Evolutionary conservation across 2,113 vertebrate genomes (phyloP).

Genomic region (Dasyprocta punctata): DNA sequence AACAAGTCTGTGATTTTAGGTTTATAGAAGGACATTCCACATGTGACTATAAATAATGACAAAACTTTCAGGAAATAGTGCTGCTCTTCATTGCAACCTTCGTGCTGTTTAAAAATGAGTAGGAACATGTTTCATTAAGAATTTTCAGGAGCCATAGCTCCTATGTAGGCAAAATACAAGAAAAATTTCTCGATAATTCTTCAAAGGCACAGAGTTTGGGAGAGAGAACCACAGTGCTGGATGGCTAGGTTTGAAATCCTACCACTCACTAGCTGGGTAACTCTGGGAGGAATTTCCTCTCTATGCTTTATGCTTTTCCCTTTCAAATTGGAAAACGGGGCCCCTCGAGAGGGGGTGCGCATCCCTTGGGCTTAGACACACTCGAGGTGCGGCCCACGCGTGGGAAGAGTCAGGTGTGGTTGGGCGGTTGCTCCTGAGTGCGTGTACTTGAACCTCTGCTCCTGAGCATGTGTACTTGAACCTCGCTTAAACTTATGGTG

Average conservation of each 20-base stretch:
- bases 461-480: too few relatives aligned
- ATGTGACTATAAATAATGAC: neutral
- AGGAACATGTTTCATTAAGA: neutral
- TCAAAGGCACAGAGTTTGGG: neutral
- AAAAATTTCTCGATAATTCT: neutral
- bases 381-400: neutral
- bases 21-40: neutral
- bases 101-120: neutral
- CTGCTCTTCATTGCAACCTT: neutral
- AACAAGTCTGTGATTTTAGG: neutral
- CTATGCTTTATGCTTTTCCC: neutral
- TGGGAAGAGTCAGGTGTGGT: too few relatives aligned
- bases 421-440: too few relatives aligned
- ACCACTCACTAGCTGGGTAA: neutral
- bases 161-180: neutral
- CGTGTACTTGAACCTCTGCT: too few relatives aligned
- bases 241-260: neutral
- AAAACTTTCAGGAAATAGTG: neutral
- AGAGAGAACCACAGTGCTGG: neutral
- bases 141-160: neutral
- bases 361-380: neutral
- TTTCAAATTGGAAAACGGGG: neutral
- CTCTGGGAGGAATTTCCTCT: too few relatives aligned
- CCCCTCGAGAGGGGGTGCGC: neutral
- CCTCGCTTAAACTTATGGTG: neutral